Evolutionary conservation across 2,888 invertebrate species (phyloP), one percentile per base, ranked within the genome.

Genomic region (Cantharis nigra): DNA sequence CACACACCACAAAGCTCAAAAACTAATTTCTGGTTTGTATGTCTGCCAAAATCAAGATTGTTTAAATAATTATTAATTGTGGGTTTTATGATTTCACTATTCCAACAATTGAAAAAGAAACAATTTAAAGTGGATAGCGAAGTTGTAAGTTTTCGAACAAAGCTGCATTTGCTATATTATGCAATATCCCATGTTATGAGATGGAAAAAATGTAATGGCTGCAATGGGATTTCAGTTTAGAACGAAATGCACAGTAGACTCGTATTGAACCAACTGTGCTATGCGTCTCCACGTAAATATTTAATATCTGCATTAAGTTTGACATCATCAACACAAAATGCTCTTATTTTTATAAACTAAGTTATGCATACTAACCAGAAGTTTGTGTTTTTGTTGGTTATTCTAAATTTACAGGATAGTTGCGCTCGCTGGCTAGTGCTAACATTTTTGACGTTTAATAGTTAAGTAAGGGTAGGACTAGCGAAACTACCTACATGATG

Each of bases 181-280:
- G 26, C 18, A 64, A 20, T 20, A 20, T 67, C 65, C 11, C 65
- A 49, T n/a, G n/a, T 49, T 49, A n/a, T 49, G 11, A 67, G 65
- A 23, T 20, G 20, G 26, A 20, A 67, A 67, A 20, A 67, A 23
- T 67, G 13, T 13, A 67, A 67, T 67, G 65, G 65, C 26, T 23
- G 65, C 65, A 23, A 67, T 67, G 65, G 65, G 65, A 67, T 67
- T 67, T 23, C 65, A 67, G 20, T 67, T 67, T 67, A 67, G 23
- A 23, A 67, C 20, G 65, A 67, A 67, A 67, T 67, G 26, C 65
- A 26, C 65, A 67, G 26, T 23, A 67, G 65, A 67, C 65, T 67
- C 65, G 23, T 67, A 67, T 67, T 67, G 65, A 67, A 67, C 65
- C 65, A 67, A 67, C 65, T 67, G 65, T 67, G 65, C 65, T 23